phyloP scores from a whole-genome alignment of 1,140 invertebrate species.

The Phocides pigmalion region DNA sequence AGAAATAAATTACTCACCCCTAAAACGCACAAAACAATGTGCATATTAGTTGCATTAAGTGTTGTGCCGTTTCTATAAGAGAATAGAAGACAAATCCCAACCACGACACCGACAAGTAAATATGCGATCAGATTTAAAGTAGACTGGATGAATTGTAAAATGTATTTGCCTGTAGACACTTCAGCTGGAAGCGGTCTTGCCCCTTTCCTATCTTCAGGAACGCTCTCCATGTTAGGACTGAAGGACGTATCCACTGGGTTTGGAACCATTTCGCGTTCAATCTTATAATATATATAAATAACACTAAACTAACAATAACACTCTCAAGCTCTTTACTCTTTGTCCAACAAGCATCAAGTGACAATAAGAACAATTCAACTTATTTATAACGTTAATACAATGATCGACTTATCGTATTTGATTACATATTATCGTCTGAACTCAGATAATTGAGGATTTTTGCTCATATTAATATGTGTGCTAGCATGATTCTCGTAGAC shows the following conservation, averaged over 20 bases:
- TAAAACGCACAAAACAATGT: slow-evolving; percentile 59
- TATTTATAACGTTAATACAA: slow-evolving; percentile 12
- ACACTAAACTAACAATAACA: neutral
- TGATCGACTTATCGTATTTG: slow-evolving; percentile 5
- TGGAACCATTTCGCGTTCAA: neutral
- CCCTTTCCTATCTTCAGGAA: slow-evolving; percentile 3
- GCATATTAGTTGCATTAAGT: slow-evolving; percentile 37
- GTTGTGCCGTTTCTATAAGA: slow-evolving; percentile 46
- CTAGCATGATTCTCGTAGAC: neutral
- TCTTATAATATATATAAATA: neutral
- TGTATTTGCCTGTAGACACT: slow-evolving; percentile 5
- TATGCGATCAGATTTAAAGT: slow-evolving; percentile 52
- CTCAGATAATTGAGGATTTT: no score
- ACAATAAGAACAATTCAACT: slow-evolving; percentile 3
- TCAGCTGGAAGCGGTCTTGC: slow-evolving; percentile 13
- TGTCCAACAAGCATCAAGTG: neutral
- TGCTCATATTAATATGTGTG: neutral
- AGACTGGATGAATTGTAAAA: slow-evolving; percentile 48
- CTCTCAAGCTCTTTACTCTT: neutral
- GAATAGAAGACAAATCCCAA: slow-evolving; percentile 45
- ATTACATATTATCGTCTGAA: slow-evolving; percentile 7
- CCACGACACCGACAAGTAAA: slow-evolving; percentile 51
- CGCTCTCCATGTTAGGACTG: neutral
- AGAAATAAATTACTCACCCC: slow-evolving; percentile 60
- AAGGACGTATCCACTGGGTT: slow-evolving; percentile 5